Evolutionary conservation across 1,140 invertebrate species (phyloP).

Genomic region (Drosophila orosa): DNA sequence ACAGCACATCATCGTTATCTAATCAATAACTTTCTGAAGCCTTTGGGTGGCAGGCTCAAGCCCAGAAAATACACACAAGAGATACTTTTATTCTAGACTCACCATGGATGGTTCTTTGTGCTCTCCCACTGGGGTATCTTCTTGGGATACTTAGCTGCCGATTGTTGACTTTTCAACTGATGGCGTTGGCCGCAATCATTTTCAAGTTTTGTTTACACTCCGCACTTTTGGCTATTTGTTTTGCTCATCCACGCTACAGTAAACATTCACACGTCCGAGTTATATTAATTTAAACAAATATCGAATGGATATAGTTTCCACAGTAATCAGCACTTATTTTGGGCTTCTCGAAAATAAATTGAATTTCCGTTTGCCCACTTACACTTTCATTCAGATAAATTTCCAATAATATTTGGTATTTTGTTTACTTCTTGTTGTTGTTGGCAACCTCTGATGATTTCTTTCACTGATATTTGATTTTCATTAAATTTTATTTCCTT

Average conservation of each 20-base stretch:
- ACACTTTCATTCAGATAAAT: conserved; percentile 39
- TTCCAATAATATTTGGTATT: conserved; percentile 16
- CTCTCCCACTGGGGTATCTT: not conserved
- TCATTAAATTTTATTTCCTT: conserved; percentile 7
- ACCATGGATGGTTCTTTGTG: conserved; percentile 17
- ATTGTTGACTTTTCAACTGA: conserved; percentile 30
- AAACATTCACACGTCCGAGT: conserved; percentile 37
- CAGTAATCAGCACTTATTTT: conserved; percentile 13
- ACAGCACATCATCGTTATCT: conserved; percentile 14
- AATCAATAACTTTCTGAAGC: conserved; percentile 8
- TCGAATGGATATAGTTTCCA: conserved; percentile 9
- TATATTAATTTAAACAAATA: conserved; percentile 39
- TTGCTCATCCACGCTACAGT: conserved; percentile 2
- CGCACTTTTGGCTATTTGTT: conserved; percentile 32
- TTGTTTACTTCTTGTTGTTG: conserved; percentile 8
- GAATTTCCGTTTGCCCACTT: conserved; percentile 39
- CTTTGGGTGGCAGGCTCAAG: conserved; percentile 18
- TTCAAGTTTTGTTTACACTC: conserved; percentile 33
- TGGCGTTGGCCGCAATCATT: conserved; percentile 34
- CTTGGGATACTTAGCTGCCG: conserved; percentile 1
- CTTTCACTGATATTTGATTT: conserved; percentile 2
- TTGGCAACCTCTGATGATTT: not conserved
- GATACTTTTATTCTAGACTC: conserved; percentile 19
- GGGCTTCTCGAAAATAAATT: conserved; percentile 28
- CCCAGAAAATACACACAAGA: conserved; percentile 4